Percentiles rank a stretch among this genome's conserved stretches.
Evolutionary conservation across 1,140 invertebrate genomes (phyloP).

Genomic region (Aplysia californica): DNA sequence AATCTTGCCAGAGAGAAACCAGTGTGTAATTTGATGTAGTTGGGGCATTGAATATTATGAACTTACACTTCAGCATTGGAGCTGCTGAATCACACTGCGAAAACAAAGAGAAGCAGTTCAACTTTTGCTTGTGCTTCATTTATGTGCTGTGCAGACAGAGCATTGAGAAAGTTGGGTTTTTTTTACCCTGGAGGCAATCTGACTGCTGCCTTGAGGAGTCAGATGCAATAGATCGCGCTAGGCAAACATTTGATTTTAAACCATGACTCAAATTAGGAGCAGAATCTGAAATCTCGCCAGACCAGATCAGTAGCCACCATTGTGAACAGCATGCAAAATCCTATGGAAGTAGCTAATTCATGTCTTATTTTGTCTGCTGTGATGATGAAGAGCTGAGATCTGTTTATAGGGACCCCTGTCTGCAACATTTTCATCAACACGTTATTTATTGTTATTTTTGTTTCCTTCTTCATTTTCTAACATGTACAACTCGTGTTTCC

Average conservation of each 20-base stretch:
- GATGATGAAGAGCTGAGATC: neutral
- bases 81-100: no score
- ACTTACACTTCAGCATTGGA: no score
- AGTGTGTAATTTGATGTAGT: no score
- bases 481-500: neutral
- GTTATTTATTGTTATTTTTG: neutral
- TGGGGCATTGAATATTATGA: no score
- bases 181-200: neutral
- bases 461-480: neutral
- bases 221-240: neutral
- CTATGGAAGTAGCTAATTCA: neutral
- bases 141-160: no score
- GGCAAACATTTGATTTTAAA: neutral
- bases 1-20: neutral
- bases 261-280: neutral
- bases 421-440: neutral
- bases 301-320: neutral
- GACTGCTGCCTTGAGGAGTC: neutral
- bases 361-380: neutral
- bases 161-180: neutral
- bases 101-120: no score
- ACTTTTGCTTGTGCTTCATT: no score
- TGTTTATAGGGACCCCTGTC: neutral
- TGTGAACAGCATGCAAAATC: neutral
- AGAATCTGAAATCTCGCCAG: neutral